A percentile compares a stretch with the other conserved stretches of the same genome.
phyloP scores from a whole-genome alignment of 2,113 vertebrate genomes.

The Leptodactylus fuscus region DNA sequence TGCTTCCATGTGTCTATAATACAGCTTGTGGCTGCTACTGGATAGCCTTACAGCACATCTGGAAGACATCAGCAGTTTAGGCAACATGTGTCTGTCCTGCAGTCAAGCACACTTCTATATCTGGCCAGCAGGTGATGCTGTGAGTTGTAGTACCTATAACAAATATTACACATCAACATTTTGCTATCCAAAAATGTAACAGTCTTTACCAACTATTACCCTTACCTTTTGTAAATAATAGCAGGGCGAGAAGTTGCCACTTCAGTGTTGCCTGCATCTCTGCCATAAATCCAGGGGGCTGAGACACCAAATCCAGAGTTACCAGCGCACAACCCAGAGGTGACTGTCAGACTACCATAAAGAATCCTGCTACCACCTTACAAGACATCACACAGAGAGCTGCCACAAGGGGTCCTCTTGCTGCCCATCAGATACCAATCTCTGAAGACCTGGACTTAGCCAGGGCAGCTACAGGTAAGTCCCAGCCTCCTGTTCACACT shows the following conservation, averaged over 20 bases:
- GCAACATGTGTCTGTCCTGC: not conserved
- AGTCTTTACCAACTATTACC: not conserved
- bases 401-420: not conserved
- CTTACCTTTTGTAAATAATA: slow-evolving; percentile 44
- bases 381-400: not conserved
- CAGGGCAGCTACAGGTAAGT: not conserved
- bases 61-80: not conserved
- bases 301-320: not conserved
- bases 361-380: not conserved
- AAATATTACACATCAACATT: not conserved
- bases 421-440: not conserved
- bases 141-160: not conserved
- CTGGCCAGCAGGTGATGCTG: not conserved
- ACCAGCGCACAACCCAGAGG: not conserved
- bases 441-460: not conserved
- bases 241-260: slow-evolving; percentile 15
- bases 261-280: slow-evolving; percentile 25
- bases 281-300: not conserved
- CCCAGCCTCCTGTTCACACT: not conserved
- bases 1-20: not conserved
- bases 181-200: not conserved
- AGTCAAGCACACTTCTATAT: not conserved
- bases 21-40: not conserved
- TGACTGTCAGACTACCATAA: not conserved
- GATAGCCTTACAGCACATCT: not conserved